Evolutionary conservation across 2,113 vertebrate genomes (phyloP), one percentile per base, ranked within the genome.

Genomic region (Naja naja): DNA sequence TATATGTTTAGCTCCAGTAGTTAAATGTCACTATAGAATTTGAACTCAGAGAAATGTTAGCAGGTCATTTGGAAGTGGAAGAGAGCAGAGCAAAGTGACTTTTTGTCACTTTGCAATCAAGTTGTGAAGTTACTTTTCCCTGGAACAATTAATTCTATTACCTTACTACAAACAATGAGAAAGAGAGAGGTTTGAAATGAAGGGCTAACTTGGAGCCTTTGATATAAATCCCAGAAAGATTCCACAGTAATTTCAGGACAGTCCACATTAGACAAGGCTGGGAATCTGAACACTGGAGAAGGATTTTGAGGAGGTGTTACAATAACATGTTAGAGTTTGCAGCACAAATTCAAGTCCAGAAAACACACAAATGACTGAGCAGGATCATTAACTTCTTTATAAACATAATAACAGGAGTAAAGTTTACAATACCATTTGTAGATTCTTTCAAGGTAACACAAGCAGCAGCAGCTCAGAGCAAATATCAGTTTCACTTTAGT

Each of bases 281-380:
- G 58, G 45, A 90, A 94, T 94, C 87, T 55, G 54, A 90, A 93
- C 58, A 64, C 93, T 85, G 90, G 92, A 93, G 85, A 95, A 92
- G 96, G 95, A 96, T 97, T 96, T 95, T 95, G 95, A 95, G 96
- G 95, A 96, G 93, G 94, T 95, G 92, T 95, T 95, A 88, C 91
- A 95, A 93, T 95, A 95, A 95, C 88, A 87, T 49, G 8, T 9
- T 49, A 49, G 47, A 47, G 47, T 47, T 8, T 4, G 47, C 47
- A 47, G 47, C 47, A 47, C 47, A 47, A 49, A 49, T 49, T 49
- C 47, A 49, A 49, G 47, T 49, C 47, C 47, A 49, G 47, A 49
- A 49, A 49, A 49, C 47, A 49, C 47, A 49, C 47, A 49, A 49
- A 49, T 49, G 47, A 49, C 47, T 49, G 47, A 49, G 47, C 47